Conservation (phyloP, 2,113 vertebrate species). For the Daphoenositta chrysoptera region DNA sequence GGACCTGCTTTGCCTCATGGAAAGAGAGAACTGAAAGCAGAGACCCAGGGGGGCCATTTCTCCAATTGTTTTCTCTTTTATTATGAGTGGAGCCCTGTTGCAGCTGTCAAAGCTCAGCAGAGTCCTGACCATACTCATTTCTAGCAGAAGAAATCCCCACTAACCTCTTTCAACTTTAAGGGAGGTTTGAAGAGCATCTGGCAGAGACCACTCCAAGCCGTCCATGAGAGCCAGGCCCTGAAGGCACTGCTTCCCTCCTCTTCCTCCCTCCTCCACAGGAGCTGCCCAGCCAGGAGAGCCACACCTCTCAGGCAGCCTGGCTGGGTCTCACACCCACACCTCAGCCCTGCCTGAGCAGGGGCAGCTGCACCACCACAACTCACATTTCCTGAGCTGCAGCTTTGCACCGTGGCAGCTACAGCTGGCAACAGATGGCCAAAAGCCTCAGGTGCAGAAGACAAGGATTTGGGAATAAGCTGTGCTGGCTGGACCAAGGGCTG, state of each 20-base stretch:
- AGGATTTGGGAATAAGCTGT: background rate
- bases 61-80: background rate
- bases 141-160: background rate
- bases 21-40: background rate
- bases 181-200: background rate
- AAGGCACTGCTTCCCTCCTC: background rate
- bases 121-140: background rate
- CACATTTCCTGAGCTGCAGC: background rate
- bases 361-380: accelerated
- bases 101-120: background rate
- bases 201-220: background rate
- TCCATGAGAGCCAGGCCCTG: background rate
- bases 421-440: background rate
- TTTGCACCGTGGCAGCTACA: background rate
- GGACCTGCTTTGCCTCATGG: background rate
- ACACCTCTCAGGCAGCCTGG: background rate
- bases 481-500: background rate
- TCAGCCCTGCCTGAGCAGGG: background rate
- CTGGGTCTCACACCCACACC: background rate
- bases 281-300: background rate
- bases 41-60: background rate
- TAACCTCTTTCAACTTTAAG: background rate
- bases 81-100: background rate
- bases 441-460: background rate
- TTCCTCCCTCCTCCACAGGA: background rate